phyloP scores from a whole-genome alignment of 1,140 invertebrate genomes.

The Anastrepha ludens region DNA sequence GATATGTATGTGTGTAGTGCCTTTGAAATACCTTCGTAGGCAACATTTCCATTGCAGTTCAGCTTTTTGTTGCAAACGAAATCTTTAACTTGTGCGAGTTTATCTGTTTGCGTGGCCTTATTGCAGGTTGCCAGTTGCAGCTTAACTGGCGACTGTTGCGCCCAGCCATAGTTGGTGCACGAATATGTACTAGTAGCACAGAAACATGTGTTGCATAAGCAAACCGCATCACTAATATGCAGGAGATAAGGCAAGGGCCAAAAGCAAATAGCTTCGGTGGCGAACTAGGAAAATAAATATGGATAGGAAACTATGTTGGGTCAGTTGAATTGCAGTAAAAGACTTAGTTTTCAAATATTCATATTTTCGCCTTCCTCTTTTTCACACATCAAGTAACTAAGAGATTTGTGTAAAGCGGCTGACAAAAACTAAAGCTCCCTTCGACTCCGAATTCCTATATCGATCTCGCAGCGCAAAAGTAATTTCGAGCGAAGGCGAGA shows the following conservation, averaged over 20 bases:
- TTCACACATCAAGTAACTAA: too few species aligned
- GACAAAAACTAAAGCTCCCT: too few species aligned
- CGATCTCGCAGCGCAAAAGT: too few species aligned
- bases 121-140: slow-evolving; percentile 43
- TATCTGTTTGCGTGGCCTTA: slow-evolving; percentile 64
- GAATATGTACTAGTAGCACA: slow-evolving; percentile 21
- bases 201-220: too few species aligned
- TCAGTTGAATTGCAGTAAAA: not conserved
- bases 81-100: slow-evolving; percentile 40
- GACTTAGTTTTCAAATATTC: not conserved
- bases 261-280: not conserved
- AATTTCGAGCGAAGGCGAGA: too few species aligned
- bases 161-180: slow-evolving; percentile 42
- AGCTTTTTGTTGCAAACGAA: not conserved
- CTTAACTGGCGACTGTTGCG: not conserved
- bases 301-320: not conserved
- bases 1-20: not conserved
- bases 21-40: not conserved
- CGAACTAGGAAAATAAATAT: not conserved
- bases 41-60: not conserved
- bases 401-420: too few species aligned
- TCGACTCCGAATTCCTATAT: too few species aligned
- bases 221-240: not conserved
- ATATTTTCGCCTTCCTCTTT: too few species aligned
- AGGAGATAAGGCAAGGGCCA: not conserved